These are phyloP conservation scores for Urechis unicinctus DNA, from an alignment of 2,888 invertebrate genomes.

Conservation along the genomic window DNA sequence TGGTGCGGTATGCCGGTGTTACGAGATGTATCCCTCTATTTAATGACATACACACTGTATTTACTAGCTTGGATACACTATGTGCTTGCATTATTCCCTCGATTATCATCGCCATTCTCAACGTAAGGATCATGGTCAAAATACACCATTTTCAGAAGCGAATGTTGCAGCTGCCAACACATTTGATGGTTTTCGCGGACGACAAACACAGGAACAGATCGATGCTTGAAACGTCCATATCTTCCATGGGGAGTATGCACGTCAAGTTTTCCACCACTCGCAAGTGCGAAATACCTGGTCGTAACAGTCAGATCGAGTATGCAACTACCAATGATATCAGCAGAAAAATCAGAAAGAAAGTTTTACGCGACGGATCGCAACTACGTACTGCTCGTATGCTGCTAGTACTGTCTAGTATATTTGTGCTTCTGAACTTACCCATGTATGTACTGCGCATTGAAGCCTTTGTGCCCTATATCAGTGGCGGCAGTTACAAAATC, in stretches of 20 bases:
- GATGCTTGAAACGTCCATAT: constrained; percentile 9
- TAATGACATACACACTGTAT: too few species aligned
- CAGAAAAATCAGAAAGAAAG: too few species aligned
- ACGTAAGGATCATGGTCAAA: constrained; percentile 17
- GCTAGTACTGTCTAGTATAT: constrained; percentile 33
- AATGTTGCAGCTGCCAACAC: too few species aligned
- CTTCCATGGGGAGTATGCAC: constrained; percentile 14
- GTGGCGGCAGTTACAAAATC: background rate
- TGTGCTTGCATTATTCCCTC: constrained; percentile 16
- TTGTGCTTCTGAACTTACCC: constrained; percentile 35
- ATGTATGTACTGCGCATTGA: constrained; percentile 31
- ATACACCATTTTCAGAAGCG: constrained; percentile 12
- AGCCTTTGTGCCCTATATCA: constrained; percentile 5
- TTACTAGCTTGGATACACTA: constrained; percentile 16
- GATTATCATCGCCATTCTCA: constrained; percentile 15
- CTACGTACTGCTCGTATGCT: constrained; percentile 25
- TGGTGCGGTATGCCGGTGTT: too few species aligned
- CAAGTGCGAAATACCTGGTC: background rate
- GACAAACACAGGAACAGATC: too few species aligned
- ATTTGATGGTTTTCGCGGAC: too few species aligned
- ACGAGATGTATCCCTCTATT: too few species aligned
- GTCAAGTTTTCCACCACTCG: constrained; percentile 11
- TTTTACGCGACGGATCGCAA: too few species aligned
- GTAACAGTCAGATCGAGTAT: background rate
- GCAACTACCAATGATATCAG: background rate